Conservation (phyloP, 2,888 invertebrate species). For the Tetheella fluctuosa region DNA sequence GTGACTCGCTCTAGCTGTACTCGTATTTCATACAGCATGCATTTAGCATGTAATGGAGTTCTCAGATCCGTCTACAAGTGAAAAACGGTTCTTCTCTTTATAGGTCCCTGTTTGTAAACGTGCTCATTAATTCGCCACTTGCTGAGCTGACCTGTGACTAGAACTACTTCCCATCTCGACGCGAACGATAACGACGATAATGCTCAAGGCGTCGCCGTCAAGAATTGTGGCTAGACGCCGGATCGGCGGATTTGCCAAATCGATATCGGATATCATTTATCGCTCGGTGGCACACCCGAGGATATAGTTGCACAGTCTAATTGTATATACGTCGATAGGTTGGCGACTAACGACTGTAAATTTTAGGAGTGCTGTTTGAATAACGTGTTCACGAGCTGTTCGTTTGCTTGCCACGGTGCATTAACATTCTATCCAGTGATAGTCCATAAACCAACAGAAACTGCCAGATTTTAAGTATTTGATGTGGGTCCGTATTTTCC, state of each 20-base stretch:
- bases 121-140: conserved; percentile 31
- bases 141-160: conserved; percentile 13
- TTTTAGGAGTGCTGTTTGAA: background rate
- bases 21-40: no score
- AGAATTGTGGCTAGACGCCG: conserved; percentile 9
- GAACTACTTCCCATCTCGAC: no score
- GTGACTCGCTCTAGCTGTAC: background rate
- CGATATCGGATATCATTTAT: conserved; percentile 10
- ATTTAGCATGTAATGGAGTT: background rate
- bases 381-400: conserved; percentile 1
- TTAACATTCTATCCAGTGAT: background rate
- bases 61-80: no score
- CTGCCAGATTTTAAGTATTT: background rate
- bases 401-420: no score
- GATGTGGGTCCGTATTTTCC: background rate
- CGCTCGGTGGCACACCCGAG: conserved; percentile 1
- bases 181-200: background rate
- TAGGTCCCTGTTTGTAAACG: conserved; percentile 22
- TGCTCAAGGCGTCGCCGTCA: background rate
- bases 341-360: background rate
- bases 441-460: background rate
- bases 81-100: no score
- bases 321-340: background rate
- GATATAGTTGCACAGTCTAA: background rate
- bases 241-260: conserved; percentile 11